Evolutionary conservation across 2,888 invertebrate genomes (phyloP).

Genomic region (Onchidella celtica): DNA sequence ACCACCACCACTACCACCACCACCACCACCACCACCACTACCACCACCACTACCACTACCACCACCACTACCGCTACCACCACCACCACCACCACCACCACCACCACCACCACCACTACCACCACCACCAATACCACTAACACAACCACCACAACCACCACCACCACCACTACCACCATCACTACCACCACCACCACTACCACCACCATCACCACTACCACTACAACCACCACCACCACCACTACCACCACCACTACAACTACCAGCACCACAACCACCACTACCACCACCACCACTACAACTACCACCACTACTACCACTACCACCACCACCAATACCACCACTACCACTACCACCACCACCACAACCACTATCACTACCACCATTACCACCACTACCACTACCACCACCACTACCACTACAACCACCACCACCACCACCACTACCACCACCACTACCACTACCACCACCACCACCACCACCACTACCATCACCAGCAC

Average conservation of each 20-base stretch:
- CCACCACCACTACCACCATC: neutral
- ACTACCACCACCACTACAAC: too few species aligned
- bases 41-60: neutral
- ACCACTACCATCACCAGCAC: too few species aligned
- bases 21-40: neutral
- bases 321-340: too few species aligned
- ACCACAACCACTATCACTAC: neutral
- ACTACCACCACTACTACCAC: neutral
- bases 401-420: too few species aligned
- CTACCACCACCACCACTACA: neutral
- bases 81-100: neutral
- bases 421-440: too few species aligned
- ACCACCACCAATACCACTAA: too few species aligned
- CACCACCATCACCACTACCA: neutral
- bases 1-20: neutral
- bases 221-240: too few species aligned
- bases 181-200: neutral
- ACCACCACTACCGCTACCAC: neutral
- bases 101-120: neutral
- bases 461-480: too few species aligned
- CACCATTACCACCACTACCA: neutral
- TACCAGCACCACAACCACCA: too few species aligned
- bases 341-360: too few species aligned
- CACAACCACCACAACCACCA: too few species aligned
- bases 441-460: too few species aligned